These are phyloP conservation scores for Drosophila orosa DNA, from an alignment of 1,140 invertebrate genomes.

Conservation along the genomic window DNA sequence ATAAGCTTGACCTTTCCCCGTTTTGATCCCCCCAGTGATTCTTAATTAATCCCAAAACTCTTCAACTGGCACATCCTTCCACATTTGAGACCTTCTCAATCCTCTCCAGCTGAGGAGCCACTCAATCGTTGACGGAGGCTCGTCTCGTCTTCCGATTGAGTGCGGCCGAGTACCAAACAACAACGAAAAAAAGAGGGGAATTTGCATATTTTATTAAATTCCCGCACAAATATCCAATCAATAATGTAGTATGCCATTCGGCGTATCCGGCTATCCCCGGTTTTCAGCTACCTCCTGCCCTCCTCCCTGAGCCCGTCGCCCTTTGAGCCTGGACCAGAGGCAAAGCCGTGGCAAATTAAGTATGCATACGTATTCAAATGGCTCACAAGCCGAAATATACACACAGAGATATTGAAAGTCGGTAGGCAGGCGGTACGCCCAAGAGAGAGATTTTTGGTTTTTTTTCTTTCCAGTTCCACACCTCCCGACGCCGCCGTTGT, in stretches of 20 bases:
- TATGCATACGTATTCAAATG: constrained; percentile 82
- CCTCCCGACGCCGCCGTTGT: constrained; percentile 8
- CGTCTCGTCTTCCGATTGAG: constrained; percentile 56
- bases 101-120: constrained; percentile 37
- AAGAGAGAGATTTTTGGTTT: constrained; percentile 78
- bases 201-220: constrained; percentile 83
- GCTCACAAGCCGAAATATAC: constrained; percentile 68
- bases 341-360: constrained; percentile 79
- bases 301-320: neutral
- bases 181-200: constrained; percentile 55
- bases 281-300: neutral
- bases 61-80: constrained; percentile 16
- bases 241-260: constrained; percentile 74
- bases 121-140: constrained; percentile 45
- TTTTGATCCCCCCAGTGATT: neutral
- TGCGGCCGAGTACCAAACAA: constrained; percentile 45
- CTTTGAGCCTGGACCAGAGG: constrained; percentile 40
- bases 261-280: constrained; percentile 46
- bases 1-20: constrained; percentile 18
- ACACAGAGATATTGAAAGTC: constrained; percentile 48
- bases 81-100: constrained; percentile 28
- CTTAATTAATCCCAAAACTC: constrained; percentile 47
- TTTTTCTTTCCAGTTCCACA: constrained; percentile 62
- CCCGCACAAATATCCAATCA: constrained; percentile 80
- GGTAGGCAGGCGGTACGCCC: constrained; percentile 45